Conservation (phyloP, 2,797 vertebrate species). For the Brotula barbata region DNA sequence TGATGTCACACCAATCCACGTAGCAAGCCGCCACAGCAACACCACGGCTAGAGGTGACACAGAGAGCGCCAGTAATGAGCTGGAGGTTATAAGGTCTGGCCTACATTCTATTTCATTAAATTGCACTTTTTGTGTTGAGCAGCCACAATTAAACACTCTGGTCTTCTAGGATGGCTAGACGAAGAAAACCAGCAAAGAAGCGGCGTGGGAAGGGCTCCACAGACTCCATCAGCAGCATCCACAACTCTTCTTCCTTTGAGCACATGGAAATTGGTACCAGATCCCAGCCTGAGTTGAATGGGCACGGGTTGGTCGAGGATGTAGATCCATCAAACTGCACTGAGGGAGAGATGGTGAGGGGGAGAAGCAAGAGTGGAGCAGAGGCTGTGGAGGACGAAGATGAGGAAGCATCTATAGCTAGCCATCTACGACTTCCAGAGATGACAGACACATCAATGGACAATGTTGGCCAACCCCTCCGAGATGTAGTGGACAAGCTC, state of each 20-base stretch:
- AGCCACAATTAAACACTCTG: conserved; percentile 17
- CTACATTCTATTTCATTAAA: too few relatives aligned
- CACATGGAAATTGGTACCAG: conserved; percentile 55
- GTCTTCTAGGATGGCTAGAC: conserved; percentile 85
- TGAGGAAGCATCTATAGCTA: conserved; percentile 36
- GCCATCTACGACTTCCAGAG: conserved; percentile 83
- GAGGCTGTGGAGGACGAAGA: conserved; percentile 46
- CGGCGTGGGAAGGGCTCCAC: conserved; percentile 83
- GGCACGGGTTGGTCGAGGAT: conserved; percentile 6
- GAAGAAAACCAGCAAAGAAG: conserved; percentile 87
- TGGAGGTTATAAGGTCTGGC: conserved; percentile 93
- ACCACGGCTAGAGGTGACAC: conserved; percentile 66
- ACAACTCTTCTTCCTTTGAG: conserved; percentile 70
- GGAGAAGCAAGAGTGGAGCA: conserved; percentile 58
- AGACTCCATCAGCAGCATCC: conserved; percentile 68
- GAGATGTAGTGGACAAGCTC: conserved; percentile 88
- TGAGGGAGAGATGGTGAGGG: conserved; percentile 36
- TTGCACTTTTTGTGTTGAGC: too few relatives aligned
- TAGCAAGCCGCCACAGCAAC: conserved; percentile 57
- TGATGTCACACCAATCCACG: conserved; percentile 87
- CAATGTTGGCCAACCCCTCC: conserved; percentile 85
- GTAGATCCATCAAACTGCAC: conserved; percentile 50
- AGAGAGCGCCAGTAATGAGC: conserved; percentile 78
- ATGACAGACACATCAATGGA: conserved; percentile 96
- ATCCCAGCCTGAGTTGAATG: conserved; percentile 31